Evolutionary conservation across 2,797 vertebrate species (phyloP).

Genomic region (Amazonetta brasiliensis): DNA sequence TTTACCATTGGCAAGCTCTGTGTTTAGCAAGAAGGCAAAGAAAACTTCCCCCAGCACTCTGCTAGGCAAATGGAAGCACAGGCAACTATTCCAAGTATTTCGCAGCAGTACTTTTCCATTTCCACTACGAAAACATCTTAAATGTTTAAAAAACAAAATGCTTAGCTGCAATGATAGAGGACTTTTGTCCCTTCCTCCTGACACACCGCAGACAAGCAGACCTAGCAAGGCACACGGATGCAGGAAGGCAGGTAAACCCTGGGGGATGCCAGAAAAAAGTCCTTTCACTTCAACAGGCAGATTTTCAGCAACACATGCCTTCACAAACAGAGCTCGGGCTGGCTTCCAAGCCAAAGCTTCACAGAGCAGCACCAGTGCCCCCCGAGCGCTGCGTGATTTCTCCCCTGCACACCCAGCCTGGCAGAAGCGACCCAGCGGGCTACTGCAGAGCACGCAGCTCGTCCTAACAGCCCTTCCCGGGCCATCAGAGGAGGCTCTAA

Average conservation of each 20-base stretch:
- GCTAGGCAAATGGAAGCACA: neutral
- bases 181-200: neutral
- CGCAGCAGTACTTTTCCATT: slow-evolving; percentile 4
- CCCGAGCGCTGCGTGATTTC: neutral
- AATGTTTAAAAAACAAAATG: neutral
- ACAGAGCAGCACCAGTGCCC: neutral
- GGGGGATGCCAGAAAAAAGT: neutral
- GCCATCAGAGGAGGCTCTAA: neutral
- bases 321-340: neutral
- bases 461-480: neutral
- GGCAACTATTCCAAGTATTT: neutral
- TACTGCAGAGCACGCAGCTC: neutral
- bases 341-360: neutral
- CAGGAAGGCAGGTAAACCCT: neutral
- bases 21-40: slow-evolving; percentile 31
- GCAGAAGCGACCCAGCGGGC: neutral
- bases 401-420: neutral
- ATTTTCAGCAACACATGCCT: neutral
- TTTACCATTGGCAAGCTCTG: slow-evolving; percentile 46
- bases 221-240: neutral
- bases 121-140: neutral
- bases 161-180: neutral
- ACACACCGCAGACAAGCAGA: neutral
- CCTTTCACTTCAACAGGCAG: neutral
- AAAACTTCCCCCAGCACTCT: neutral